A percentile compares a stretch with the other conserved stretches of the same genome.
Evolutionary conservation across 2,113 vertebrate species (phyloP).

Genomic region (Speoplatyrhinus poulsoni): DNA sequence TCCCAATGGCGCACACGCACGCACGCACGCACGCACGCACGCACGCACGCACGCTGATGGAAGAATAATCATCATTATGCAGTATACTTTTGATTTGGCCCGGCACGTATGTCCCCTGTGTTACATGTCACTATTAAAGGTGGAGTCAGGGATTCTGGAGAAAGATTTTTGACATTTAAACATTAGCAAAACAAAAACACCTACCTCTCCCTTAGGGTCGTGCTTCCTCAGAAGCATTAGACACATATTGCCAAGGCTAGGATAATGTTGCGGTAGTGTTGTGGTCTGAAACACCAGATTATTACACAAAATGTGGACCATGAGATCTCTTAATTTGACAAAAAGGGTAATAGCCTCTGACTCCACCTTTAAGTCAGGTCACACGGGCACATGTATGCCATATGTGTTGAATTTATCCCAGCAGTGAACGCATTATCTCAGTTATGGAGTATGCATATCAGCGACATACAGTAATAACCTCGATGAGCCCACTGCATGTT

Average conservation of each 20-base stretch:
- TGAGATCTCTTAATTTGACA: too few species aligned
- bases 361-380: not conserved
- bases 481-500: not conserved
- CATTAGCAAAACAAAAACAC: too few species aligned
- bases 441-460: conserved; percentile 14
- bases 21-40: not conserved
- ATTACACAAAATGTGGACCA: too few species aligned
- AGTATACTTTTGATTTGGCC: not conserved
- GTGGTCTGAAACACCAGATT: too few species aligned
- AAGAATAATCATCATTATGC: not conserved
- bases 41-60: not conserved
- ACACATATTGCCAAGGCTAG: too few species aligned
- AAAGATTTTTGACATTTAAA: too few species aligned
- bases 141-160: too few species aligned
- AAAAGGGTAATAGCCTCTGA: too few species aligned
- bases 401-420: conserved; percentile 15
- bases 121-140: conserved; percentile 5
- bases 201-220: too few species aligned
- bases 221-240: too few species aligned
- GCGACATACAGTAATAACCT: conserved; percentile 11
- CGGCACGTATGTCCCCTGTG: not conserved
- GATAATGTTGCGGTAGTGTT: too few species aligned
- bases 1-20: too few species aligned
- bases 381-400: not conserved
- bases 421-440: conserved; percentile 10